Evolutionary conservation across 2,888 invertebrate species (phyloP), one percentile per base, ranked within the genome.

Genomic region (Zygothrica quintamaculata): DNA sequence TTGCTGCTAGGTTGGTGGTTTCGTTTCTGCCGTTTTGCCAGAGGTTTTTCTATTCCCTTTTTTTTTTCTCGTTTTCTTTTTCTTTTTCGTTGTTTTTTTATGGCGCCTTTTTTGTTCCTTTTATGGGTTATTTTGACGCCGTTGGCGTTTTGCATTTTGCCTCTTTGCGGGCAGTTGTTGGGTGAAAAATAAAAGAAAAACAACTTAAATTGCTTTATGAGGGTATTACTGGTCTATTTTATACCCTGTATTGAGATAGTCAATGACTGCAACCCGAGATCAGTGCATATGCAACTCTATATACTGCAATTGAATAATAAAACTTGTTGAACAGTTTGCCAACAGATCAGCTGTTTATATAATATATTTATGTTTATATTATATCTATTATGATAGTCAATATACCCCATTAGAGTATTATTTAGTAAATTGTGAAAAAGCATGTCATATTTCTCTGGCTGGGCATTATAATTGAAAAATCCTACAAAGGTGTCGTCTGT

Each of bases 391-490:
- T n/a, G n/a, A n/a, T n/a, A n/a, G n/a, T n/a, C n/a, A n/a, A n/a
- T n/a, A n/a, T n/a, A n/a, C n/a, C n/a, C n/a, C n/a, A n/a, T n/a
- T n/a, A n/a, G n/a, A n/a, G n/a, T n/a, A n/a, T n/a, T n/a, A n/a
- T n/a, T n/a, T n/a, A n/a, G n/a, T n/a, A n/a, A n/a, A n/a, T n/a
- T n/a, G n/a, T n/a, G 18, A 22, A 22, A 22, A 22, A 48, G 55
- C 74, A 67, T 66, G 78, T 66, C 74, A 81, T 74, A 81, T 78
- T 84, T 81, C 80, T 74, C 71, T 76, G 71, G 47, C 47, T 59
- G 65, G 70, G 74, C 66, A 68, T 82, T 82, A 82, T 82, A 82
- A 82, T 82, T 82, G 82, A 75, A 82, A n/a, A 85, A 82, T 79
- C 66, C 82, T 74, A 82, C 82, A 82, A 82, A 82, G 82, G 87